Evolutionary conservation across 2,113 vertebrate genomes (phyloP).

Genomic region (Pteruthius melanotis): DNA sequence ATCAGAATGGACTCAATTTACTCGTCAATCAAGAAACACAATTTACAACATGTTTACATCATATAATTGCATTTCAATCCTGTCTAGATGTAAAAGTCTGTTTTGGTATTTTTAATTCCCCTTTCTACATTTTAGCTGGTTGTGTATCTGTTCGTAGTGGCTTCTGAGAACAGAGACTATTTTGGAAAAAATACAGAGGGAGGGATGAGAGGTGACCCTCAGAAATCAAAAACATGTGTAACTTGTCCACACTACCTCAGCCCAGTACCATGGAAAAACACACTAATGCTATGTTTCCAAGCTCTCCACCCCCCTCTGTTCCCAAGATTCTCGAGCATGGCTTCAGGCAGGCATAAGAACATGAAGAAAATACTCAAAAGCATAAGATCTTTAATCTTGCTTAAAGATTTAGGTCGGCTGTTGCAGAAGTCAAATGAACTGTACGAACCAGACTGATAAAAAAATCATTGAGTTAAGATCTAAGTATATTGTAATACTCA

Average conservation of each 20-base stretch:
- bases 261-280: neutral
- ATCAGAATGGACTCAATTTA: neutral
- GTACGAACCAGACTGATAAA: neutral
- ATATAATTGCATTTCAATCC: neutral
- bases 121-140: neutral
- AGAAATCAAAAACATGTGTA: neutral
- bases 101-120: neutral
- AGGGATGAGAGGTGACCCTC: neutral
- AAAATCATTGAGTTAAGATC: accelerated
- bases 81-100: neutral
- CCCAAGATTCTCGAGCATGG: neutral
- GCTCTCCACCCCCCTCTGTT: neutral
- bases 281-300: neutral
- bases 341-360: neutral
- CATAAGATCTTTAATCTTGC: neutral
- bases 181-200: neutral
- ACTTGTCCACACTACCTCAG: neutral
- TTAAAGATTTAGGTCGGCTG: neutral
- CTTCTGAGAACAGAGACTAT: neutral
- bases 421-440: neutral
- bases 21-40: neutral
- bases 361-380: neutral
- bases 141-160: neutral
- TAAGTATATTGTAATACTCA: neutral
- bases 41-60: neutral